phyloP scores from a whole-genome alignment of 2,888 invertebrate species.

The Camptogramma bilineatum region DNA sequence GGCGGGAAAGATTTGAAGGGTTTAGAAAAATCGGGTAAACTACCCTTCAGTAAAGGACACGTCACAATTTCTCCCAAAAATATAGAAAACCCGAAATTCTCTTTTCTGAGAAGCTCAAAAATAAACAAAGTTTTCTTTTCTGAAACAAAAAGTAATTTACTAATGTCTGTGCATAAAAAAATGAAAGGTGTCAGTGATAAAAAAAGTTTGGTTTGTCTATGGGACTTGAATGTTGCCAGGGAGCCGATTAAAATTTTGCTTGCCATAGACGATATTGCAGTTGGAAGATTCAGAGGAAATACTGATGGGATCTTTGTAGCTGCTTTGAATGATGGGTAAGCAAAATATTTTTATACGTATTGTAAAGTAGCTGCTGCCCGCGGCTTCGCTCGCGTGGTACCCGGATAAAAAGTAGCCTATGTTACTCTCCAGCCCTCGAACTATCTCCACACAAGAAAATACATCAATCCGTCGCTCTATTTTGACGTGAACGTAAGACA shows the following conservation, averaged over 20 bases:
- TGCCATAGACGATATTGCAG: conserved; percentile 65
- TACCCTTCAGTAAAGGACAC: conserved; percentile 72
- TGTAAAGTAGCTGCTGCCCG: too few relatives aligned
- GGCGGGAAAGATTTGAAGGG: conserved; percentile 56
- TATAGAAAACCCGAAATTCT: conserved; percentile 48
- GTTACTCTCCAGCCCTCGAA: too few relatives aligned
- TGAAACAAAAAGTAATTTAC: conserved; percentile 63
- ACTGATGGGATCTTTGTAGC: conserved; percentile 73
- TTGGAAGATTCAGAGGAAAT: conserved; percentile 64
- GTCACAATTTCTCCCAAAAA: conserved; percentile 56
- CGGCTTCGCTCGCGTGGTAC: too few relatives aligned
- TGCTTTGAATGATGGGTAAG: conserved; percentile 75
- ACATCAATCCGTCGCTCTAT: too few relatives aligned
- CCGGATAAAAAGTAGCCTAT: too few relatives aligned
- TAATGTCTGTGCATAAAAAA: conserved; percentile 69
- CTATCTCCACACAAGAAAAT: too few relatives aligned
- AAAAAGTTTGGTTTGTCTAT: conserved; percentile 68
- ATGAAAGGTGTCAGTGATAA: conserved; percentile 40
- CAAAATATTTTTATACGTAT: not conserved
- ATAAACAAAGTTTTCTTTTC: conserved; percentile 64
- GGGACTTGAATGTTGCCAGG: conserved; percentile 70
- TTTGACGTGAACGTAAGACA: too few relatives aligned
- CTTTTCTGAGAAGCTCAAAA: conserved; percentile 58
- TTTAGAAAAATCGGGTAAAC: conserved; percentile 58
- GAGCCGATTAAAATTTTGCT: conserved; percentile 70